Base-by-base conservation (phyloP, 1,140 invertebrate genomes). In the Drosophila tropicalis region DNA sequence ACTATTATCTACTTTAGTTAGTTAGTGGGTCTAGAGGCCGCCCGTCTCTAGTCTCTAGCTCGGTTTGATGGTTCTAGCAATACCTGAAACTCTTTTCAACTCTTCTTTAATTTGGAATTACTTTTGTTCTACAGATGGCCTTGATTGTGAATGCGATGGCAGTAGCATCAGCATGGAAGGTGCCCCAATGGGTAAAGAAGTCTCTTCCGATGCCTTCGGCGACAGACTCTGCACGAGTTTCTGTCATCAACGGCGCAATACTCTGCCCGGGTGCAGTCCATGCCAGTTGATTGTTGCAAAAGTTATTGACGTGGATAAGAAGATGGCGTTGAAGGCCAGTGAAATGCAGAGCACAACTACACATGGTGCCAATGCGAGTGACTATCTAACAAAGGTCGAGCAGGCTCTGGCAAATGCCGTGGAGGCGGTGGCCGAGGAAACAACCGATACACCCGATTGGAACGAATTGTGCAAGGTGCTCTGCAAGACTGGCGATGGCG, bases 401-500 rank as follows among this genome's bases (percentile, higher is more conserved):
- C 10, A n/a, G 0, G 17, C 63, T 1, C 9, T 47, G 19, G 19
- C 39, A 13, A n/a, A 22, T n/a, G 66, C 60, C 7, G 29, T 51
- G 13, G 78, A 57, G 22, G 54, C 36, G 40, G 57, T 55, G 10
- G 55, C 60, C 4, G 68, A 62, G 0, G 17, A 41, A 5, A 60
- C 51, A 9, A 69, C 69, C 5, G 64, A 67, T 29, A 58, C 70
- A 25, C 91, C 91, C 56, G 79, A 92, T 72, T 94, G 93, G 93
- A 82, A 92, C 54, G 67, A 81, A 70, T 91, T 93, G 92, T 94
- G 94, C 80, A 81, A 75, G 66, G 34, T 79, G 22, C 86, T 92
- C 72, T 94, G 94, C 85, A 83, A 91, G 67, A 92, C 91, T 75
- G 93, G 93, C 39, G 92, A 93, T 74, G 94, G 94, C 62, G 94